Percentiles rank a stretch among this genome's conserved stretches.
phyloP scores from a whole-genome alignment of 2,113 vertebrate species.

The Malaclemys terrapin region DNA sequence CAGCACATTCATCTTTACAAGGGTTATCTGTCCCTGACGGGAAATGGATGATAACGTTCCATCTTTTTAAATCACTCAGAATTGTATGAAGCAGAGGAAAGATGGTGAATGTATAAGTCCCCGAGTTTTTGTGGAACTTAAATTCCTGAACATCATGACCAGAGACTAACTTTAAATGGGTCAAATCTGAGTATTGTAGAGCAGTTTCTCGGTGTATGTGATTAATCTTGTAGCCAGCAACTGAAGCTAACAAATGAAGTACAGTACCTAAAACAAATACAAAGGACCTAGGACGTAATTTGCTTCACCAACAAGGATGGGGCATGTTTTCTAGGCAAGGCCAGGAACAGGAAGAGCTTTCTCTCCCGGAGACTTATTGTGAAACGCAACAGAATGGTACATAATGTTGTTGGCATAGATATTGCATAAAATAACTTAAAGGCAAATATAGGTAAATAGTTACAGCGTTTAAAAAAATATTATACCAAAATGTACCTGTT shows the following conservation, averaged over 20 bases:
- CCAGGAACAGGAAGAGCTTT: background rate
- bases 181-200: background rate
- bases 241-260: conserved; percentile 21
- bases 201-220: background rate
- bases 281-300: background rate
- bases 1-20: conserved; percentile 56
- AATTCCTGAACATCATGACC: background rate
- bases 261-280: background rate
- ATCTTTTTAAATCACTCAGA: conserved; percentile 29
- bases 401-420: background rate
- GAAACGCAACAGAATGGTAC: conserved; percentile 3
- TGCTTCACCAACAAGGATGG: background rate
- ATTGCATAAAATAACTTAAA: background rate
- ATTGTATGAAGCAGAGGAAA: background rate
- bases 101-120: background rate
- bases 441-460: rapidly evolving
- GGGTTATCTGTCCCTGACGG: conserved; percentile 43
- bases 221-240: background rate
- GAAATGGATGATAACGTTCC: conserved; percentile 15
- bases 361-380: background rate
- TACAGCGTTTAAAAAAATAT: background rate
- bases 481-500: background rate
- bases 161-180: conserved; percentile 1
- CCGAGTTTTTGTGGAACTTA: conserved; percentile 10
- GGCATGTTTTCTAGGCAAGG: background rate